A percentile compares a stretch with the other conserved stretches of the same genome.
Evolutionary conservation across 37 sponge, comb jelly and placozoan species (phyloP).

Genomic region (Cladorhizidae sp.): DNA sequence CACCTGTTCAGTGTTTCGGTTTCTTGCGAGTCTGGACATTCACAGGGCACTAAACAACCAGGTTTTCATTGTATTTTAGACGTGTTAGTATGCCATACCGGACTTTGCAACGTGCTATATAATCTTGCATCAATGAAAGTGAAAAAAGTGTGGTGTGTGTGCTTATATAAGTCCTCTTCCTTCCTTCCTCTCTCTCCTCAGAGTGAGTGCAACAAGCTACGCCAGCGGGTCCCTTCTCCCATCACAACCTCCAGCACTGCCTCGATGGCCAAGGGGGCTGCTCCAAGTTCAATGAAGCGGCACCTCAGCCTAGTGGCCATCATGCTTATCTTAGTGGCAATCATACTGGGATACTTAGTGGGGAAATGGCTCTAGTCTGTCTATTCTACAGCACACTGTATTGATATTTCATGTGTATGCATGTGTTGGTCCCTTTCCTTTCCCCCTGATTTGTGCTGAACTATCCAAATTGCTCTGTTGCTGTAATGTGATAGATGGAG

Average conservation of each 20-base stretch:
- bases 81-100: too few species aligned
- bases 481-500: too few species aligned
- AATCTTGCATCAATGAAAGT: too few species aligned
- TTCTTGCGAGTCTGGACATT: too few species aligned
- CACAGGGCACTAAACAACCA: too few species aligned
- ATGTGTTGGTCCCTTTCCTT: background rate
- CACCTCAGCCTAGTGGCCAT: constrained; percentile 51
- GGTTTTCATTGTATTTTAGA: too few species aligned
- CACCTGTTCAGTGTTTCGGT: too few species aligned
- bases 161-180: background rate
- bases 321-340: constrained; percentile 67
- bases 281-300: background rate
- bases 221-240: constrained; percentile 35
- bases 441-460: too few species aligned
- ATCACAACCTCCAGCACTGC: background rate
- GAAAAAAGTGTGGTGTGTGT: too few species aligned
- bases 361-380: constrained; percentile 38
- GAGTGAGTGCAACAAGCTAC: constrained; percentile 59
- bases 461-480: too few species aligned
- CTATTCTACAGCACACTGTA: background rate
- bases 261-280: background rate
- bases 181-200: constrained; percentile 8
- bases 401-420: background rate
- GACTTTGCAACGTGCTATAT: too few species aligned
- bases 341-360: constrained; percentile 74